These are phyloP conservation scores for Psittacula cyanocephala DNA, from an alignment of 2,113 vertebrate species.

Conservation along the genomic window DNA sequence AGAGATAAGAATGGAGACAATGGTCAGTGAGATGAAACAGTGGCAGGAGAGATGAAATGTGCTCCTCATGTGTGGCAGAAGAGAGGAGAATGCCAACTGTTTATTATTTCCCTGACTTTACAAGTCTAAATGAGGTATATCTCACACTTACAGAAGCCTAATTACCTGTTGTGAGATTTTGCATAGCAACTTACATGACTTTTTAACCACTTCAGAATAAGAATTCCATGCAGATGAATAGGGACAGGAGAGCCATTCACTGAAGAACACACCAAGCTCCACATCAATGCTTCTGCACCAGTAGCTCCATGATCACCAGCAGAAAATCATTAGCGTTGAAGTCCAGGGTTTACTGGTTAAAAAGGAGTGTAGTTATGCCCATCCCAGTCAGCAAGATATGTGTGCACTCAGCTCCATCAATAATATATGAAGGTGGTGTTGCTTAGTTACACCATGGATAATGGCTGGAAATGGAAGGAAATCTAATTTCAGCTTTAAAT, in stretches of 20 bases:
- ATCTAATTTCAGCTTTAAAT: constrained; percentile 18
- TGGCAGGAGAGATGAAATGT: background rate
- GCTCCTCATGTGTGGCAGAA: fast-evolving
- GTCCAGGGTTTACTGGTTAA: background rate
- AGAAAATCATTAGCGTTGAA: background rate
- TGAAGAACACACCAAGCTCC: background rate
- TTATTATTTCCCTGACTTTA: background rate
- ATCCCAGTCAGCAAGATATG: background rate
- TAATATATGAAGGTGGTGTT: background rate
- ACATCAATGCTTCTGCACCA: background rate
- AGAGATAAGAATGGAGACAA: background rate
- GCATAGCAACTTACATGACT: background rate
- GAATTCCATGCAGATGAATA: background rate
- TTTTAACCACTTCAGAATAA: background rate
- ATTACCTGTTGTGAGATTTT: background rate
- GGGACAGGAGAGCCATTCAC: background rate
- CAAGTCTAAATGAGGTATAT: background rate
- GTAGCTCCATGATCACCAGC: background rate
- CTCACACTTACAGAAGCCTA: background rate
- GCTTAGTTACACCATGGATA: background rate
- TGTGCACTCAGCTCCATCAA: background rate
- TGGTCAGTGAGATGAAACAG: background rate
- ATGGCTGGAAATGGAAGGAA: background rate
- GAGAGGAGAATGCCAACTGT: background rate
- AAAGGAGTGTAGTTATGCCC: background rate